Conservation (phyloP, 2,113 vertebrate species). For the Rhodinocichla rosea region DNA sequence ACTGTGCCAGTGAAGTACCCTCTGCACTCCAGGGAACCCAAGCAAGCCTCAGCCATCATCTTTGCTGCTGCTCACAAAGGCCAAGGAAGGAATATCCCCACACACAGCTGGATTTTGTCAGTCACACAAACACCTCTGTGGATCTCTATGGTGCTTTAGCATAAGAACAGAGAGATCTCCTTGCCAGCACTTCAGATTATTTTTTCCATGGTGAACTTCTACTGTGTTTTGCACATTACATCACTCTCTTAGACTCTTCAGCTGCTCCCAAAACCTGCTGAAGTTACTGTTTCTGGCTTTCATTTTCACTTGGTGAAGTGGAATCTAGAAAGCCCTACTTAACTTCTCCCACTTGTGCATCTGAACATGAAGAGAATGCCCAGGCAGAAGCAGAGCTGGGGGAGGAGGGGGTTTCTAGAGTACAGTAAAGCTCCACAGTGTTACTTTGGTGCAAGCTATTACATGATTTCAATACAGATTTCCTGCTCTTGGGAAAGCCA, state of each 20-base stretch:
- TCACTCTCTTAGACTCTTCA: neutral
- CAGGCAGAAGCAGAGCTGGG: neutral
- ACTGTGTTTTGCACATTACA: neutral
- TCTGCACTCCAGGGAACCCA: rapidly evolving
- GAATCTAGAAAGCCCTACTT: neutral
- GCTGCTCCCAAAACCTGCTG: neutral
- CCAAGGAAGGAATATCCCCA: neutral
- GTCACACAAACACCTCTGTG: neutral
- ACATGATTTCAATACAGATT: neutral
- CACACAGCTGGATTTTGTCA: neutral
- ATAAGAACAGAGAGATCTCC: neutral
- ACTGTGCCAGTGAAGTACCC: neutral
- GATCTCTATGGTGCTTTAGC: neutral
- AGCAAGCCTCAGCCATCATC: neutral
- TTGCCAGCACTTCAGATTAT: neutral
- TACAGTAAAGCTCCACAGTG: neutral
- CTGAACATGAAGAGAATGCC: neutral
- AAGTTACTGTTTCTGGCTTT: neutral
- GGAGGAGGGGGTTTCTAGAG: neutral
- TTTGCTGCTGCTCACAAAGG: neutral
- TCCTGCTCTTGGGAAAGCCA: neutral
- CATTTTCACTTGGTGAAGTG: neutral
- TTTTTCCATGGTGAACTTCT: neutral
- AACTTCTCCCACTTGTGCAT: neutral
- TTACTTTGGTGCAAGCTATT: neutral